These are phyloP conservation scores for Leptopilina clavipes DNA, from an alignment of 1,140 invertebrate genomes.

Conservation along the genomic window DNA sequence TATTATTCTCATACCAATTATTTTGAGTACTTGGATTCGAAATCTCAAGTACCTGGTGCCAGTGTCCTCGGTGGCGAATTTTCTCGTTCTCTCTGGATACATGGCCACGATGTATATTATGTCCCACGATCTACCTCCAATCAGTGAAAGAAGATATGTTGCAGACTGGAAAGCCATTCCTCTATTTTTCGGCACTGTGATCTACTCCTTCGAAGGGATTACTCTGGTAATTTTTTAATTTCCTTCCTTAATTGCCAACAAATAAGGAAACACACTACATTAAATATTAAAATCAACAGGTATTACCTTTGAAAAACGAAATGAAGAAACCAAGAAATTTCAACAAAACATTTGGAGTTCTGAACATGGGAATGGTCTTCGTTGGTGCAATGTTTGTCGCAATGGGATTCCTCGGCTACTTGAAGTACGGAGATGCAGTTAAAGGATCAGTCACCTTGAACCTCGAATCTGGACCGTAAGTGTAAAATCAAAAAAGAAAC, in stretches of 20 bases:
- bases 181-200: slow-evolving; percentile 85
- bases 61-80: slow-evolving; percentile 83
- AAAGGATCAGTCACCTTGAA: slow-evolving; percentile 85
- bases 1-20: slow-evolving; percentile 81
- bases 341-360: slow-evolving; percentile 83
- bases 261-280: too few species aligned
- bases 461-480: slow-evolving; percentile 79
- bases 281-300: slow-evolving; percentile 74
- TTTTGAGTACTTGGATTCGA: slow-evolving; percentile 84
- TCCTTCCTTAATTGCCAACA: not conserved
- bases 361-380: slow-evolving; percentile 89
- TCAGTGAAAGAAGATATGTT: slow-evolving; percentile 75
- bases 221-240: slow-evolving; percentile 78
- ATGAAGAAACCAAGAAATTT: slow-evolving; percentile 89
- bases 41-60: slow-evolving; percentile 85
- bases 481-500: slow-evolving; percentile 42
- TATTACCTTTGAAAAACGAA: slow-evolving; percentile 91
- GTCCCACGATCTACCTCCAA: slow-evolving; percentile 79
- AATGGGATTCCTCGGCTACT: slow-evolving; percentile 89
- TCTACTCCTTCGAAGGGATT: slow-evolving; percentile 88
- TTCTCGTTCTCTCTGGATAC: slow-evolving; percentile 81
- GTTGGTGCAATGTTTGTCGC: slow-evolving; percentile 85
- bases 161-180: slow-evolving; percentile 78
- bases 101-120: slow-evolving; percentile 83
- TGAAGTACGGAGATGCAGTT: slow-evolving; percentile 85